Conservation (phyloP, 2,797 vertebrate species). For the Dallia pectoralis region DNA sequence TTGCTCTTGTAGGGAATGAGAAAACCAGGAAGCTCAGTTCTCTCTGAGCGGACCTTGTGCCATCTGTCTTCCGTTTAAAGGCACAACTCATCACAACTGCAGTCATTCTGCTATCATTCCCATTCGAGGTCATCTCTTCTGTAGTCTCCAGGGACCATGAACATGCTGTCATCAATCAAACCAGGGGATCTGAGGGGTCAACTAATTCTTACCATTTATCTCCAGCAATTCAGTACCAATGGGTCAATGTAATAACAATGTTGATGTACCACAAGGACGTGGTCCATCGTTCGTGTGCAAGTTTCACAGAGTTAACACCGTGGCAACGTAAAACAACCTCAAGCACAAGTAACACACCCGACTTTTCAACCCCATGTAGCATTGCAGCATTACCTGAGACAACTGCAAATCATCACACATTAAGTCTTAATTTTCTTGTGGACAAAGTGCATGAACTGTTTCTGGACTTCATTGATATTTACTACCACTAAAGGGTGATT, state of each 20-base stretch:
- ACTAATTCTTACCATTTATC: not conserved
- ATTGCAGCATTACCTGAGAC: not conserved
- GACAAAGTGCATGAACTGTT: not conserved
- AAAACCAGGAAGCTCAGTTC: constrained; percentile 40
- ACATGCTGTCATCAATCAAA: constrained; percentile 3
- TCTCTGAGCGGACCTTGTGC: constrained; percentile 1
- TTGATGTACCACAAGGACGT: not conserved
- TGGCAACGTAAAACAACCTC: not conserved
- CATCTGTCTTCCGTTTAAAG: not conserved
- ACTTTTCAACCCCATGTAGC: not conserved
- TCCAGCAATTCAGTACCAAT: not conserved
- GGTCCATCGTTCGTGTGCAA: not conserved
- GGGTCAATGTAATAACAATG: not conserved
- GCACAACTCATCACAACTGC: constrained; percentile 4
- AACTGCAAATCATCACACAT: not conserved
- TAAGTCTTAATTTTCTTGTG: not conserved
- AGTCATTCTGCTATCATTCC: not conserved
- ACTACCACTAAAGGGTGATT: not conserved
- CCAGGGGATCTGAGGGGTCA: not conserved
- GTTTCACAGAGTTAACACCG: not conserved
- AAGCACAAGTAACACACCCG: not conserved
- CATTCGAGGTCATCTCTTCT: not conserved
- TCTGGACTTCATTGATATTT: not conserved
- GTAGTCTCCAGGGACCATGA: not conserved
- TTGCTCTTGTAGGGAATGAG: constrained; percentile 38